Base-by-base conservation (phyloP, 2,113 vertebrate species). In the Chloroceryle aenea region DNA sequence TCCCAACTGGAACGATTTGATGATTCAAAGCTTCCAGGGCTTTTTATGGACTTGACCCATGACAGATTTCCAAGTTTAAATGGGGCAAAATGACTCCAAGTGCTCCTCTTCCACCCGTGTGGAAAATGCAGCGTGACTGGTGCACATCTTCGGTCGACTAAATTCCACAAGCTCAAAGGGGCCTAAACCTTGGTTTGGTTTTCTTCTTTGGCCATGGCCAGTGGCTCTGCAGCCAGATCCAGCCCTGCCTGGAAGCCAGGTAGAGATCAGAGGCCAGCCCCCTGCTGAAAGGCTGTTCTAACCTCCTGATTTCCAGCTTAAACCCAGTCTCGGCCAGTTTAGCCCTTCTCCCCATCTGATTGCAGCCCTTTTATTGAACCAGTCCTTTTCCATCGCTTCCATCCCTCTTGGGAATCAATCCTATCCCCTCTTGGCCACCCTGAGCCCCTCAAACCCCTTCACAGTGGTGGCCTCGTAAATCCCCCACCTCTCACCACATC, bases 381-480 rank as follows among this genome's bases (percentile, higher is more conserved):
- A 4, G 5, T 45, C 36, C 16, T 38, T 36, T 69, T 22, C 45
- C 29, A 2, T 63, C 3, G 2, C 26, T 43, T 68, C 36, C 20
- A 1, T n/a, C 18, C 55, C 21, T 53, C 12, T 7, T 32, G 58
- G 38, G 27, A 42, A 29, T 47, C 2, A 1, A 9, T 12, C 58
- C 30, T 26, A 0, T 59, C 15, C 29, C 34, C 42, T 52, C n/a
- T 59, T 34, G 2, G 13, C n/a, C 0, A 0, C 40, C 34, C 48
- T 0, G 7, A 26, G 18, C 29, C 27, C 40, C 40, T 67, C 5
- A 26, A 48, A 48, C 14, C 47, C 47, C 3, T 7, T 29, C 10
- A 0, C 1, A 32, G 27, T 5, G 14, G 36, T 27, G 43, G 34
- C 72, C 40, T 27, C 2, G 61, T 47, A 43, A 67, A 50, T 74